Base-by-base conservation (phyloP, 2,888 invertebrate genomes). In the Tipula lateralis region DNA sequence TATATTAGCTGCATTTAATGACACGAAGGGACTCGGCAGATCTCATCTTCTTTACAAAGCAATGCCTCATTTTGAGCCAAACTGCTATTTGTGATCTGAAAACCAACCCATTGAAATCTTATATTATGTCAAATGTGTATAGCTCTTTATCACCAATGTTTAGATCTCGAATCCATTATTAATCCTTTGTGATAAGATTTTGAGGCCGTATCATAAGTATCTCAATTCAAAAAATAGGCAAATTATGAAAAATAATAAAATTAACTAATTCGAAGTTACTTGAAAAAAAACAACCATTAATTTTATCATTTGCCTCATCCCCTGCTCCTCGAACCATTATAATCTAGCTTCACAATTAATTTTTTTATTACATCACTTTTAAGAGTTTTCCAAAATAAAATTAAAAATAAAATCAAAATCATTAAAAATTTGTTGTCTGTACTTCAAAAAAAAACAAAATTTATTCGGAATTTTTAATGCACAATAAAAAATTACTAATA, bases 341-440 rank as follows among this genome's bases (percentile, higher is more conserved):
- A n/a, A 66, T 66, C 66, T 66, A 24, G 24, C 66, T 66, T 66
- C 24, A 24, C 66, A 66, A 66, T 66, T 66, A 66, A 66, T 19
- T 24, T 66, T 24, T 66, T 50, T 66, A 24, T 66, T 24, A 66
- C 24, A 50, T 19, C 50, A 6, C 24, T 24, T 66, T 66, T 66
- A n/a, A 44, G 44, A 44, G 44, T 44, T 44, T 44, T 16, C 66
- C 24, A 19, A 66, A 24, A 66, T 24, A 39, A 39, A 39, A 39
- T 24, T 9, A 66, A 24, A 66, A 24, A 66, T 66, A 24, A 66
- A 66, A 66, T 66, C 66, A 66, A 66, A 66, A 66, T 24, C 66
- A 66, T 66, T 66, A 66, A 66, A 66, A 66, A 66, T 66, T 66
- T 66, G 66, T 66, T 50, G 44, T 50, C n/a, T 66, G 24, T 66